Conservation (phyloP, 2,888 invertebrate species). For the Deilephila porcellus region DNA sequence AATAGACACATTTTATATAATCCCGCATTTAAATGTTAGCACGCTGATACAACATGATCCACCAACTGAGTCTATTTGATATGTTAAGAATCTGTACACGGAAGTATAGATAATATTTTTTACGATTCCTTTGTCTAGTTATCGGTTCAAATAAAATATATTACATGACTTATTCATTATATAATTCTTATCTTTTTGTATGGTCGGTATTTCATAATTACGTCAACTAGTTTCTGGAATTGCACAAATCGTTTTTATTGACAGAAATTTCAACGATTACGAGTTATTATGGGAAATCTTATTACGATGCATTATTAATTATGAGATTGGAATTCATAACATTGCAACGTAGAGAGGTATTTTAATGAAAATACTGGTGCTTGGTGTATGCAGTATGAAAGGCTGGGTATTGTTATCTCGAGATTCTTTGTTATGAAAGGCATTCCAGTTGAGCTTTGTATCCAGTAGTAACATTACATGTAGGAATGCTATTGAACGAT, state of each 20-base stretch:
- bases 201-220: slow-evolving; percentile 7
- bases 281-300: neutral
- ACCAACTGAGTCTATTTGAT: neutral
- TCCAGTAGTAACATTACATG: neutral
- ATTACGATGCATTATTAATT: slow-evolving; percentile 4
- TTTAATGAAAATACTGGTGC: neutral
- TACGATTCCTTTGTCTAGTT: neutral
- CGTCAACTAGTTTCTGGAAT: neutral
- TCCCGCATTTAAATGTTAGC: neutral
- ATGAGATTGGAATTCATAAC: neutral
- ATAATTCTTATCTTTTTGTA: neutral
- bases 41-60: neutral
- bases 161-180: neutral
- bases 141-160: neutral
- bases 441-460: neutral
- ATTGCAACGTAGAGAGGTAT: neutral
- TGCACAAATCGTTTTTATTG: slow-evolving; percentile 4
- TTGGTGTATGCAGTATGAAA: neutral
- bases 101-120: slow-evolving; percentile 7
- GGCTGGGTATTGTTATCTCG: neutral
- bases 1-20: neutral
- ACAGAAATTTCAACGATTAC: slow-evolving; percentile 16
- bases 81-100: neutral
- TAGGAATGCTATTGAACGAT: too few species aligned
- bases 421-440: neutral